phyloP scores from a whole-genome alignment of 1,140 invertebrate genomes.

The Cotesia vestalis region DNA sequence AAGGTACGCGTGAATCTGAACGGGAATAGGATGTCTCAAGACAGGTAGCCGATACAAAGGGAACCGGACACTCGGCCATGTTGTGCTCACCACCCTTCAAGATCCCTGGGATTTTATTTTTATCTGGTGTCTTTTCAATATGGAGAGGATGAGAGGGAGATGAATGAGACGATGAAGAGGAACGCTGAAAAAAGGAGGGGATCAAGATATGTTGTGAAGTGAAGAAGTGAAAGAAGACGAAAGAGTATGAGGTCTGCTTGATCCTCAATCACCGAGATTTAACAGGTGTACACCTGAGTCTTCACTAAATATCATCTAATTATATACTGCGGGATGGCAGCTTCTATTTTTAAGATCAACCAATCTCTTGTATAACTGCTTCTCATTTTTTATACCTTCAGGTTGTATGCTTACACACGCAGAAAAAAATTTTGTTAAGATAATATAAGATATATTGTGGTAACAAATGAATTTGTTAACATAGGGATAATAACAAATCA shows the following conservation, averaged over 20 bases:
- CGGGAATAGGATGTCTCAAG: slow-evolving; percentile 57
- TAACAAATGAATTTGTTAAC: too few relatives aligned
- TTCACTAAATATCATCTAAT: slow-evolving; percentile 55
- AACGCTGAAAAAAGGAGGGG: background rate
- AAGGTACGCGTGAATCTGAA: slow-evolving; percentile 34
- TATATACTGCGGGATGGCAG: slow-evolving; percentile 47
- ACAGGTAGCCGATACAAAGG: slow-evolving; percentile 64
- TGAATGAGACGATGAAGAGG: too few relatives aligned
- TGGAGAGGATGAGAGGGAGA: background rate
- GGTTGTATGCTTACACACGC: too few relatives aligned
- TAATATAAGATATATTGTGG: too few relatives aligned
- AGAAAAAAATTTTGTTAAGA: too few relatives aligned
- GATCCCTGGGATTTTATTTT: background rate
- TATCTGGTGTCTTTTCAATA: background rate
- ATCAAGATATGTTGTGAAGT: background rate
- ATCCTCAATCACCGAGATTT: slow-evolving; percentile 21
- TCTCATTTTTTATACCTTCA: background rate
- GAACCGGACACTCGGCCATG: slow-evolving; percentile 60
- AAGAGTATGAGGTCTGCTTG: too few relatives aligned
- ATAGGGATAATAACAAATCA: too few relatives aligned
- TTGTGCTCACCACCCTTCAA: slow-evolving; percentile 42
- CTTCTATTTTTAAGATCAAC: slow-evolving; percentile 46
- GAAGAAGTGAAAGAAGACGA: slow-evolving; percentile 2
- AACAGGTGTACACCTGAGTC: slow-evolving; percentile 50
- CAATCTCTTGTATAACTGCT: slow-evolving; percentile 49